Evolutionary conservation across 64 coral and sea anemone genomes (phyloP).

Genomic region (Porites lutea): DNA sequence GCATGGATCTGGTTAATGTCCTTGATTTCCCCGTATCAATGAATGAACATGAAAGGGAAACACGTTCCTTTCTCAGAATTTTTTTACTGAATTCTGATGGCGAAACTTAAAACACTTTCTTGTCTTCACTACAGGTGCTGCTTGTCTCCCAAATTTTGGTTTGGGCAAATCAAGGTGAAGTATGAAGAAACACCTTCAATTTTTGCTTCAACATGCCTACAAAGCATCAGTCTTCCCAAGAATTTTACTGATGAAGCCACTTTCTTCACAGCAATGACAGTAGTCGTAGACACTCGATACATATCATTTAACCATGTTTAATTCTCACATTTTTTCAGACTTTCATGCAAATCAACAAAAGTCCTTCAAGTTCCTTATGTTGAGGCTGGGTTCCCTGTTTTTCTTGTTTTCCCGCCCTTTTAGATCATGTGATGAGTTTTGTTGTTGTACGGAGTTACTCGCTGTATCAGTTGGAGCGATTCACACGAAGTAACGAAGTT

Average conservation of each 20-base stretch:
- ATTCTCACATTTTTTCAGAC: no score
- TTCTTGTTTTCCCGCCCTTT: no score
- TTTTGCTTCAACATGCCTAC: constrained; percentile 59
- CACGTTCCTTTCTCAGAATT: constrained; percentile 1
- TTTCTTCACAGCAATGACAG: constrained; percentile 6
- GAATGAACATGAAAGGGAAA: constrained; percentile 36
- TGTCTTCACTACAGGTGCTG: constrained; percentile 38
- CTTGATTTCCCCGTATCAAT: constrained; percentile 18
- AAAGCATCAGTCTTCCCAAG: constrained; percentile 25
- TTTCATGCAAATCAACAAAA: no score
- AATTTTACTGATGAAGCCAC: constrained; percentile 11
- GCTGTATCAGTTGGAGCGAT: no score
- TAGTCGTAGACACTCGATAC: constrained; percentile 16
- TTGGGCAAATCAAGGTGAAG: constrained; percentile 54
- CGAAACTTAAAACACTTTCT: constrained; percentile 40
- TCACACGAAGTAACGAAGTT: no score
- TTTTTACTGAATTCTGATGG: background rate
- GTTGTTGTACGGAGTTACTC: no score
- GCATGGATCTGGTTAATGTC: constrained; percentile 19
- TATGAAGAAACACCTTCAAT: constrained; percentile 45
- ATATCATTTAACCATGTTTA: constrained; percentile 42
- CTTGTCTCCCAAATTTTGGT: constrained; percentile 60
- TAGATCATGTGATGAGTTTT: no score
- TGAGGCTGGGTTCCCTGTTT: no score
- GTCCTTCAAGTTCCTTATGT: no score